Evolutionary conservation across 2,888 invertebrate species (phyloP), one percentile per base, ranked within the genome.

Genomic region (Anthrax anthrax): DNA sequence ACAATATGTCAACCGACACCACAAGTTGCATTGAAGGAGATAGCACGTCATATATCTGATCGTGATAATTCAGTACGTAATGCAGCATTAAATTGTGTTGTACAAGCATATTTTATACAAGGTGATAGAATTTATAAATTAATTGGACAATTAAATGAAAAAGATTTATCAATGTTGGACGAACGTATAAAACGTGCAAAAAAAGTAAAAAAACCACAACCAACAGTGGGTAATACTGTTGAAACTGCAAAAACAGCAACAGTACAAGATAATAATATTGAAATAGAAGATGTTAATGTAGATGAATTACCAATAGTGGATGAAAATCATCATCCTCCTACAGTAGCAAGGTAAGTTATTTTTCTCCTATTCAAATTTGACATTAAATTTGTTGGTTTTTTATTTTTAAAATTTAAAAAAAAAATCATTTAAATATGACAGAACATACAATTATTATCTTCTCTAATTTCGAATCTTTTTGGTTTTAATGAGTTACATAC

Each of bases 1-100:
- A 72, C 76, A 19, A 85, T 91, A 27, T 88, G 92, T 65, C 79
- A 85, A 55, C 85, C 91, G 1, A 77, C 84, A 0, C 81, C 87
- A 1, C 75, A 77, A 23, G 79, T 77, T 2, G 85, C 94, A 0
- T 69, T 97, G 4, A 67, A 69, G 63, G 87, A 91, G 69, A 80
- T 98, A 17, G 95, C 95, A 0, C 81, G 85, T 38, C 94, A 95
- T 64, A 96, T 98, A 59, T 86, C 91, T 0, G 96, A 98, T 70
- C 73, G 95, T 23, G 97, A 98, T 67, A 95, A 94, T 69, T 81
- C 86, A 3, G 97, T 98, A 38, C 76, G 98, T 41, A 95, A 89
- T 61, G 94, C 95, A 1, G 95, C 97, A 1, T 75, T 98, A 43
- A 97, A 96, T 72, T 88, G 90, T 57, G 80, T 95, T 46, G 86